These are phyloP conservation scores for Drosophila mimica DNA, from an alignment of 2,888 invertebrate species.

Conservation along the genomic window DNA sequence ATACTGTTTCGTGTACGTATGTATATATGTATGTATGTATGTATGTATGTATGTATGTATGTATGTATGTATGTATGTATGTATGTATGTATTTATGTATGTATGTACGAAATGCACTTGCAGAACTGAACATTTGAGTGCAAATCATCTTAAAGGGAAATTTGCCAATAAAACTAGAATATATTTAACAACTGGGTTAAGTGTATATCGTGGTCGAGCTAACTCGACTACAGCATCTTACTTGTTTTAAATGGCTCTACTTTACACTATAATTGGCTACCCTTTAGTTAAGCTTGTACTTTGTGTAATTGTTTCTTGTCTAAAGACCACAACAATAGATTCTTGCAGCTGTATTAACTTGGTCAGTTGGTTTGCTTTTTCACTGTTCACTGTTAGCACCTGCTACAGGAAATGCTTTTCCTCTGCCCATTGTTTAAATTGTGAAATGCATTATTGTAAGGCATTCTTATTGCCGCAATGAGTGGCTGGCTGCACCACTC, in stretches of 20 bases:
- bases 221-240: too few relatives aligned
- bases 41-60: too few relatives aligned
- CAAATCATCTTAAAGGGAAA: too few relatives aligned
- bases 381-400: slow-evolving; percentile 4
- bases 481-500: neutral
- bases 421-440: slow-evolving; percentile 28
- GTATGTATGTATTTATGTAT: too few relatives aligned
- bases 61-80: too few relatives aligned
- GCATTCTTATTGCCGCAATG: slow-evolving; percentile 28
- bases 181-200: too few relatives aligned
- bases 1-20: too few relatives aligned
- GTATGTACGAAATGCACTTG: too few relatives aligned
- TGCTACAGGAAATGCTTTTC: slow-evolving; percentile 36
- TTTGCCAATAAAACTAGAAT: too few relatives aligned
- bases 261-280: neutral
- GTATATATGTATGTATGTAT: too few relatives aligned
- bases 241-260: neutral
- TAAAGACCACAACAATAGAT: neutral
- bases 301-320: neutral
- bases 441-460: slow-evolving; percentile 37
- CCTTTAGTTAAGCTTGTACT: neutral
- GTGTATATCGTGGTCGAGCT: too few relatives aligned
- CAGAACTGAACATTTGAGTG: too few relatives aligned
- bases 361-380: slow-evolving; percentile 1
- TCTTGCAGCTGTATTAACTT: slow-evolving; percentile 4